Base-by-base conservation (phyloP, 2,888 invertebrate species). In the Chelonus formosanus region DNA sequence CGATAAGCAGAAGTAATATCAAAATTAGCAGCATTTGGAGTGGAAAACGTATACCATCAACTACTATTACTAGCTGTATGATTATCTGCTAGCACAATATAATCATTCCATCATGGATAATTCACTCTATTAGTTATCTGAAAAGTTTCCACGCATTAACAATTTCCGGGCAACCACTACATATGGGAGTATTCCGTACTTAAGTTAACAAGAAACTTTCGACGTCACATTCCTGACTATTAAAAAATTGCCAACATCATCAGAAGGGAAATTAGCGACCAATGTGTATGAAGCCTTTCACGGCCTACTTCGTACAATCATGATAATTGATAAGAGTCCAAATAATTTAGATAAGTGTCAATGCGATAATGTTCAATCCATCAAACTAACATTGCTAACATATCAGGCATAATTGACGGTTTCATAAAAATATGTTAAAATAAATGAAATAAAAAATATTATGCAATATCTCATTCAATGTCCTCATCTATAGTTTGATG, bases 101-200 rank as follows among this genome's bases (percentile, higher is more conserved):
- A 55, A 55, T 55, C 55, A 55, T 36, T 10, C 55, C 40, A 53
- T 55, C 40, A 55, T 54, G 10, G 10, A 43, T 43, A 55, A 55
- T 55, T 55, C 31, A 55, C 43, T 10, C 36, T 43, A 55, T 55
- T 36, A 54, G 2, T 54, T 34, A 52, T 52, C 6, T 10, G 54
- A 54, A n/a, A 0, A 54, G 40, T 43, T 34, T 55, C 40, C 48
- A 44, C 44, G 5, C 20, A 48, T 20, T 48, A 20, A 10, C 10
- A 10, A 48, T n/a, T 48, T 48, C 31, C 48, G 48, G 48, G 7
- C n/a, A 44, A 7, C n/a, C 44, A 44, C 20, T 2, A 20, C 20
- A 20, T 20, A 20, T 20, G 20, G 20, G 20, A 20, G 20, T 20
- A 20, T 20, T 48, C n/a, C 10, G 10, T n/a, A 48, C 31, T 10